Conservation (phyloP, 2,888 invertebrate genomes). For the Pharmacophagus antenor region DNA sequence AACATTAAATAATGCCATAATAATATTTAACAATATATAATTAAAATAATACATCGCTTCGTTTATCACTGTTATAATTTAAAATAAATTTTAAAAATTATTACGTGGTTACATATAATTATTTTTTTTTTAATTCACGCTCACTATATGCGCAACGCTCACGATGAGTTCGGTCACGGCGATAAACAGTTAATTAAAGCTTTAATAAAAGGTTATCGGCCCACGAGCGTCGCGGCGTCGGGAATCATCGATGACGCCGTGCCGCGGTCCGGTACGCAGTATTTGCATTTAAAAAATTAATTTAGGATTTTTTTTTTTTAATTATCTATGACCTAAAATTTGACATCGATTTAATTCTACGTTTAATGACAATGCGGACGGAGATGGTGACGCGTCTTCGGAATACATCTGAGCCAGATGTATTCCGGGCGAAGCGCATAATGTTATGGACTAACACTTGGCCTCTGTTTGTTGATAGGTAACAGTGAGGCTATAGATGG, state of each 20-base stretch:
- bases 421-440: no score
- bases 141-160: background rate
- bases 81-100: no score
- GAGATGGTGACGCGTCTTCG: no score
- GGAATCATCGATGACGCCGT: background rate
- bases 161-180: background rate
- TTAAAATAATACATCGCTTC: no score
- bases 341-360: background rate
- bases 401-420: no score
- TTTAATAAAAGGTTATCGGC: slow-evolving; percentile 3
- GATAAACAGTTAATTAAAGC: slow-evolving; percentile 12
- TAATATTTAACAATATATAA: no score
- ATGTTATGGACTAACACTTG: no score
- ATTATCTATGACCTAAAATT: background rate
- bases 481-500: no score
- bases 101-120: background rate
- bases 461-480: no score
- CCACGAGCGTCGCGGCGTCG: background rate
- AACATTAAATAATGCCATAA: no score
- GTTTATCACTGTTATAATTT: no score
- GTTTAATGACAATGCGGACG: background rate
- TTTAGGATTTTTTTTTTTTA: no score
- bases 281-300: background rate
- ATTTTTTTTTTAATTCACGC: background rate
- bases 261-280: background rate